Percentiles rank a stretch among this genome's conserved stretches.
Evolutionary conservation across 2,113 vertebrate genomes (phyloP).

Genomic region (Marcusenius ussheri): DNA sequence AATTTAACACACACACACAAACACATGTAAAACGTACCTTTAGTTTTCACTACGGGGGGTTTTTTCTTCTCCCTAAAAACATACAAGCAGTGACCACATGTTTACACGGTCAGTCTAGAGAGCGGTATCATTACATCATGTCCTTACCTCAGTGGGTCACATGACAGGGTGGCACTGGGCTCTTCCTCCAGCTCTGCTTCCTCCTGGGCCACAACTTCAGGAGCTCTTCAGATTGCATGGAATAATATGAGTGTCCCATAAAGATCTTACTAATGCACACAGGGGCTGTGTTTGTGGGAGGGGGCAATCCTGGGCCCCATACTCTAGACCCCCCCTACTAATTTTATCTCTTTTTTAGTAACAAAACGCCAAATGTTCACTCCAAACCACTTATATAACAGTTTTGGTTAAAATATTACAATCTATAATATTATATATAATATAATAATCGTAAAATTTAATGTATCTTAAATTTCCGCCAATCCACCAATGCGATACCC

Average conservation of each 20-base stretch:
- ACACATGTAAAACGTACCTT: conserved; percentile 34
- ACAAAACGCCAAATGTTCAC: not conserved
- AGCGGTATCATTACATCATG: not conserved
- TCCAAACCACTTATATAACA: not conserved
- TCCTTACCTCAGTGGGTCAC: not conserved
- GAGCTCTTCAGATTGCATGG: not conserved
- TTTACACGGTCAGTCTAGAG: not conserved
- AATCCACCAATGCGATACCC: not conserved
- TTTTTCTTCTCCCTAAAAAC: conserved; percentile 31
- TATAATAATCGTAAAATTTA: not conserved
- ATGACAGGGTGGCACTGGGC: not conserved
- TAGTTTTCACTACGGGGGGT: conserved; percentile 23
- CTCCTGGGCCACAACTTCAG: not conserved
- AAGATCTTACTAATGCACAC: not conserved
- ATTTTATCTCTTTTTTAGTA: not conserved
- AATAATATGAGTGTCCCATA: not conserved
- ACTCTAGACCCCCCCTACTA: not conserved
- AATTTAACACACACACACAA: not conserved
- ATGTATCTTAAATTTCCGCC: not conserved
- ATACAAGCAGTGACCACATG: conserved; percentile 6
- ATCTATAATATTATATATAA: not conserved
- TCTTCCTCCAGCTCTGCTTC: not conserved
- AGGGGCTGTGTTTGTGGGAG: not conserved
- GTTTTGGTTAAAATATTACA: not conserved
- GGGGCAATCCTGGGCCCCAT: not conserved